Evolutionary conservation across 2,797 vertebrate genomes (phyloP).

Genomic region (Botia kubotai): DNA sequence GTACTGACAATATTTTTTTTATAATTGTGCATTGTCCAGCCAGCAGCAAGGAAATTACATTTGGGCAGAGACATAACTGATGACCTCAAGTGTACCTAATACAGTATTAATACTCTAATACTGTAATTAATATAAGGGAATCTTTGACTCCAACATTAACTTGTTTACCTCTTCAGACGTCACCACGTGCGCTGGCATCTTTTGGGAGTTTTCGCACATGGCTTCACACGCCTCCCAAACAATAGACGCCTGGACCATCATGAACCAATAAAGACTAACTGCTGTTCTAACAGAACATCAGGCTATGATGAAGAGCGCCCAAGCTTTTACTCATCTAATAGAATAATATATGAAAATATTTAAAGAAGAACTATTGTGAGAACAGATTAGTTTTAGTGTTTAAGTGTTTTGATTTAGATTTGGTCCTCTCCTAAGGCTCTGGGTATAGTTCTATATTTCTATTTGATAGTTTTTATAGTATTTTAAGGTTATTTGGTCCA

Average conservation of each 20-base stretch:
- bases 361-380: not conserved
- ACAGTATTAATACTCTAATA: not conserved
- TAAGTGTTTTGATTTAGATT: not conserved
- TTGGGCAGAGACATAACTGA: no score
- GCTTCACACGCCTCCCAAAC: conserved; percentile 85
- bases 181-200: conserved; percentile 77
- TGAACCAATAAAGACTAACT: not conserved
- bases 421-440: not conserved
- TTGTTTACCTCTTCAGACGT: conserved; percentile 77
- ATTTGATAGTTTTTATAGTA: not conserved
- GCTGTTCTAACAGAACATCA: not conserved
- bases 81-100: not conserved
- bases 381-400: not conserved
- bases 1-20: not conserved
- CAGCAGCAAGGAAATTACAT: not conserved
- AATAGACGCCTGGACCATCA: conserved; percentile 70
- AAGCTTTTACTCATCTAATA: not conserved
- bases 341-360: not conserved
- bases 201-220: conserved; percentile 85
- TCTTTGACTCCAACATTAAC: conserved; percentile 1
- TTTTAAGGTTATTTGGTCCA: not conserved
- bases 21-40: not conserved
- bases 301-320: not conserved
- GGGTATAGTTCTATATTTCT: not conserved
- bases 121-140: not conserved